Percentiles rank a stretch among this genome's conserved stretches.
Conservation (phyloP, 2,888 invertebrate genomes). For the Aphodius sticticus region DNA sequence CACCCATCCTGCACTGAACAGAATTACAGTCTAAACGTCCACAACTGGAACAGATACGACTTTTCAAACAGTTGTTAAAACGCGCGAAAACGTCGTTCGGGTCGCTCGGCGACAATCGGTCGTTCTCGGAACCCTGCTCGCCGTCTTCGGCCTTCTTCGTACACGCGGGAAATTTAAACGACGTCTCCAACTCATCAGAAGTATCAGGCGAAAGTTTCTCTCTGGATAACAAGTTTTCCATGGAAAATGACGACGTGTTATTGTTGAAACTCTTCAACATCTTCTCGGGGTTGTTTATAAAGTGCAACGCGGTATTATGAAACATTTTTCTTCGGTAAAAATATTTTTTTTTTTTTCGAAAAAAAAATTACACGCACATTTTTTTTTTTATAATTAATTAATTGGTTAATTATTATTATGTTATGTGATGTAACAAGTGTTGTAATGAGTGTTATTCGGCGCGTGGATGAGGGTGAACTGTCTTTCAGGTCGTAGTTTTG, state of each 20-base stretch:
- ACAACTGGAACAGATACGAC: conserved; percentile 64
- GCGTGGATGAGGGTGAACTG: neutral
- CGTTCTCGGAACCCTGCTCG: conserved; percentile 37
- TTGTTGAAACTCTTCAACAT: conserved; percentile 57
- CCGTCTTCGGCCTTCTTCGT: conserved; percentile 26
- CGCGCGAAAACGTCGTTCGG: conserved; percentile 53
- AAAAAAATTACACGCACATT: neutral
- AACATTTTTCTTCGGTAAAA: conserved; percentile 49
- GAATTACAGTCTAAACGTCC: conserved; percentile 66
- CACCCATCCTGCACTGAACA: conserved; percentile 54
- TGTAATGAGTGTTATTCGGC: neutral
- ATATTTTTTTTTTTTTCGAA: neutral
- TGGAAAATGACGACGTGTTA: conserved; percentile 57
- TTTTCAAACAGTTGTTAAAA: conserved; percentile 56
- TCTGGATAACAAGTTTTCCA: conserved; percentile 56
- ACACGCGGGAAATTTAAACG: conserved; percentile 8
- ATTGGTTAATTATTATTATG: neutral
- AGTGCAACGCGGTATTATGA: conserved; percentile 55
- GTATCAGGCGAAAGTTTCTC: conserved; percentile 56
- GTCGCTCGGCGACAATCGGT: conserved; percentile 49
- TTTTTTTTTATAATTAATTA: neutral
- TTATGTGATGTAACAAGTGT: neutral
- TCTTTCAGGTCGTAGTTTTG: conserved; percentile 15
- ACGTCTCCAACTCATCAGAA: conserved; percentile 30
- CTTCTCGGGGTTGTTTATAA: conserved; percentile 54